Percentiles rank a stretch among this genome's conserved stretches.
Evolutionary conservation across 2,888 invertebrate species (phyloP).

Genomic region (Serrognathus titanus): DNA sequence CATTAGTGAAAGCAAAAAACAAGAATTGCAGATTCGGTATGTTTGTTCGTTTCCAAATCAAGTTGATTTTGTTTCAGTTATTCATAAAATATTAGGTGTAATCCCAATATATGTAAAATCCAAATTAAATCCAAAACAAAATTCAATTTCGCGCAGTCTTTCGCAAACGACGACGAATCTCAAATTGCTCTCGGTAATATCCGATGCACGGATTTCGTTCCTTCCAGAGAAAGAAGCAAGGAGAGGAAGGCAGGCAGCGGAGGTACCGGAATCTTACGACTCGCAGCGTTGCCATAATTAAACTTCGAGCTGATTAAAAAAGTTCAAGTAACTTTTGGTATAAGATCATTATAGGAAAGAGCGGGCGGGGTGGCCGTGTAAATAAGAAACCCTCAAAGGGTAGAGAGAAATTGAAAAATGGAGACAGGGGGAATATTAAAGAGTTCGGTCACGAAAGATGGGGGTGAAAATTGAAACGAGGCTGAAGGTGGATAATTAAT

Average conservation of each 20-base stretch:
- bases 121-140: too few relatives aligned
- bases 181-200: constrained; percentile 4
- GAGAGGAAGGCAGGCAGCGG: constrained; percentile 18
- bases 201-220: constrained; percentile 19
- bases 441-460: constrained; percentile 33
- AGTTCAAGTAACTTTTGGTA: constrained; percentile 40
- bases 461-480: constrained; percentile 30
- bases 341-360: constrained; percentile 38
- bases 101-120: too few relatives aligned
- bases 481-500: constrained; percentile 30
- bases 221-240: constrained; percentile 15
- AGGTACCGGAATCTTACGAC: constrained; percentile 14
- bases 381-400: constrained; percentile 39
- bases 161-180: constrained; percentile 2
- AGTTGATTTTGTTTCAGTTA: too few relatives aligned
- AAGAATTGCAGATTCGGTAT: too few relatives aligned
- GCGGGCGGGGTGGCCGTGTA: constrained; percentile 31
- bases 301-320: constrained; percentile 41
- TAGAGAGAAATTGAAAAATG: constrained; percentile 38
- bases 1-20: too few relatives aligned
- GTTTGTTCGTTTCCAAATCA: too few relatives aligned
- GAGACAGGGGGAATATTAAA: constrained; percentile 35
- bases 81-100: too few relatives aligned
- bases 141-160: not conserved
- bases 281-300: constrained; percentile 38